Base-by-base conservation (phyloP, 1,140 invertebrate species). In the Ylistrum balloti region DNA sequence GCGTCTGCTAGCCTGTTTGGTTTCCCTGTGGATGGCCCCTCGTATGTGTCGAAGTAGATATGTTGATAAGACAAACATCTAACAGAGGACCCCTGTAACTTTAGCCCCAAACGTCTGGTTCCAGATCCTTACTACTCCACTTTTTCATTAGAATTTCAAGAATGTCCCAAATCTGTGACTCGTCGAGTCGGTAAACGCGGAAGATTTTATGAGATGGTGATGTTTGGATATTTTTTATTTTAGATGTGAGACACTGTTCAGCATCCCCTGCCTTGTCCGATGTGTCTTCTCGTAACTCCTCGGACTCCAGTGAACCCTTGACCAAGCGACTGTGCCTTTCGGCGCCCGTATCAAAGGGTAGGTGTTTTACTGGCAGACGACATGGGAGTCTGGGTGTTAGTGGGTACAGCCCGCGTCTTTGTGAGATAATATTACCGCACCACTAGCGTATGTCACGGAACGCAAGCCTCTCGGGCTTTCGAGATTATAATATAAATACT, bases 251-350 rank as follows among this genome's bases (percentile, higher is more conserved):
- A 33, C 86, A 41, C 22, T 56, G 45, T 41, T 45, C 89, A 45
- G 89, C 48, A 41, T 90, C 89, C 35, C 89, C 89, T 20, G 89
- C 86, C 32, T 74, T 90, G n/a, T 90, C 89, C 34, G 89, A 90
- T 87, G 86, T 86, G 89, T 90, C 89, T 33, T 90, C 89, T 74
- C 74, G 88, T 32, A 86, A 87, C 32, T 90, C 86, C 74, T 74
- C 45, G n/a, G 89, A 90, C 41, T 41, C 33, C 33, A 86, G 33
- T 74, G 88, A 89, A 86, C 88, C 88, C 33, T 85, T 86, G 13
- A 90, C 45, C 86, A 90, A 90, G 33, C 86, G 85, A 87, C 32
- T 90, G 41, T 87, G 89, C 34, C 32, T 90, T 34, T 87, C 35
- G 86, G 48, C 41, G 41, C 86, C 41, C 33, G 32, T 45, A 87